Evolutionary conservation across 2,888 invertebrate species (phyloP), one percentile per base, ranked within the genome.

Genomic region (Sarcophaga caerulescens): DNA sequence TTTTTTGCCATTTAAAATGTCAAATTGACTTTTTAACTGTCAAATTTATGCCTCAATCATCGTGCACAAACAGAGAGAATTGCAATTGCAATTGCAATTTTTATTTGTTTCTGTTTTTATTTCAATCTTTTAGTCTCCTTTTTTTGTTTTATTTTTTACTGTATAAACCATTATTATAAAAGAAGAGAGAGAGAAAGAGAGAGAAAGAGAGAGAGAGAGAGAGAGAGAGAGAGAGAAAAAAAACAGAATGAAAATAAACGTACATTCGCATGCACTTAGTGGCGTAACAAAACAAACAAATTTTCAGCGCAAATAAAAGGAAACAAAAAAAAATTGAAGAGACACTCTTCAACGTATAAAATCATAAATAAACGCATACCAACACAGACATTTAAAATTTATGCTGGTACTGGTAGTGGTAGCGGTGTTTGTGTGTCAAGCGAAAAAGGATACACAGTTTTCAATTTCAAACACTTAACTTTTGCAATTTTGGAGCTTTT

Each of bases 41-140:
- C 75, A 81, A 75, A 81, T 81, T 81, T 81, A 70, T 75, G 81
- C 69, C 81, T 81, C 69, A 75, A 81, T 75, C 81, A 75, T 69
- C 44, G 63, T 23, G 44, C 10, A 62, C 63, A 63, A 62, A 70
- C 62, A 63, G 47, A 47, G 47, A 47, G 44, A 47, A 71, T 21
- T 79, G 66, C 65, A 60, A 65, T 19, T 59, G n/a, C 35, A 35
- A 35, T 35, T 35, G 35, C 35, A 10, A 35, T 35, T 35, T 35
- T 35, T 19, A 35, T 71, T 44, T 35, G 8, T 25, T 59, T 52
- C 17, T 52, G 12, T 12, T 52, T 12, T 14, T 52, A 5, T 52
- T 52, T 14, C 52, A 52, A 14, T 14, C 14, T 52, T 5, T 17
- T 52, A 12, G 14, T 47, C 11, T 0, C 6, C 0, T 12, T 47